Percentiles rank a stretch among this genome's conserved stretches.
Evolutionary conservation across 2,113 vertebrate genomes (phyloP).

Genomic region (Etia nguti): DNA sequence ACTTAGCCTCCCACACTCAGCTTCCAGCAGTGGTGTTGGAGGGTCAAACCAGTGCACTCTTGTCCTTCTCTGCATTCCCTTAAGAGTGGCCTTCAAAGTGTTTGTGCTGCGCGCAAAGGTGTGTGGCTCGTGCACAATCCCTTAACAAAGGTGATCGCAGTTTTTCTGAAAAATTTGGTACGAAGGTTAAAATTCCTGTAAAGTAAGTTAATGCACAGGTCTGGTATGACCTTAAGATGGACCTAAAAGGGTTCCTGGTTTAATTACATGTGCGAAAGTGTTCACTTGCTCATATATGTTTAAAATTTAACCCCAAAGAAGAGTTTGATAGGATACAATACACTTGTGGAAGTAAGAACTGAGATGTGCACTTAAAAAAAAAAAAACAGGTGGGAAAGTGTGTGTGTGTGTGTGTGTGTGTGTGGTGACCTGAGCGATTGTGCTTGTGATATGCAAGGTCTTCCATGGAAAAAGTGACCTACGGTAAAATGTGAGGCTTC

Average conservation of each 20-base stretch:
- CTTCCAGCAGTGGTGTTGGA: background rate
- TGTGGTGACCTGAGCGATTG: background rate
- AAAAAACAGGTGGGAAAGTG: background rate
- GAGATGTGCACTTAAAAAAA: constrained; percentile 4
- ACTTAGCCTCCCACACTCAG: background rate
- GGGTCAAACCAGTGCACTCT: background rate
- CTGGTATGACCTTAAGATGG: background rate
- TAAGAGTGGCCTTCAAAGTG: constrained; percentile 43
- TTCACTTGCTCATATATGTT: background rate
- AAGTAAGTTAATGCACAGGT: background rate
- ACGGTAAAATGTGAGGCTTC: background rate
- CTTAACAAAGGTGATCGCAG: background rate
- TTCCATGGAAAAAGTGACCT: constrained; percentile 25
- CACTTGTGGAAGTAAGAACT: background rate
- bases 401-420: background rate
- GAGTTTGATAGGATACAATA: background rate
- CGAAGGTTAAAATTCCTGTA: background rate
- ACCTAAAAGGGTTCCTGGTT: background rate
- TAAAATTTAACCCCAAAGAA: background rate
- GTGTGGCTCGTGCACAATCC: background rate
- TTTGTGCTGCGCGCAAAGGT: background rate
- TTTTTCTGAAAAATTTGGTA: background rate
- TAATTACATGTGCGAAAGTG: background rate
- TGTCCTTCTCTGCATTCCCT: background rate
- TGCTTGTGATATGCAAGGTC: constrained; percentile 4